phyloP scores from a whole-genome alignment of 2,113 vertebrate genomes.

The Lampris megalopsis region DNA sequence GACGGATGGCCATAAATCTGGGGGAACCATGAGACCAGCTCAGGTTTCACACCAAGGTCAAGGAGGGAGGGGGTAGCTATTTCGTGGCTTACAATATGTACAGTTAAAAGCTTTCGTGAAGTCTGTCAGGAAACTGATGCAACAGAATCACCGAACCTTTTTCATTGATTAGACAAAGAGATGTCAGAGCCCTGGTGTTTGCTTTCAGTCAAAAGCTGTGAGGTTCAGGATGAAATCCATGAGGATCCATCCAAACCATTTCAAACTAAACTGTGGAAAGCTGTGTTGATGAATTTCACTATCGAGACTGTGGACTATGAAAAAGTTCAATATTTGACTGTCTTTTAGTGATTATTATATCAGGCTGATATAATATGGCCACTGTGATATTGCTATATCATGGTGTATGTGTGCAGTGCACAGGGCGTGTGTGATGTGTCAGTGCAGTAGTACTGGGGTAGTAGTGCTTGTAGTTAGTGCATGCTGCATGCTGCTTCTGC shows the following conservation, averaged over 20 bases:
- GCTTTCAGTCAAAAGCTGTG: neutral
- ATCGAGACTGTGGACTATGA: no score
- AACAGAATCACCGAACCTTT: neutral
- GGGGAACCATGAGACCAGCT: neutral
- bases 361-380: no score
- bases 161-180: neutral
- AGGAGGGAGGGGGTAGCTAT: slow-evolving; percentile 4
- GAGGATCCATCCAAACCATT: neutral
- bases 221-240: neutral
- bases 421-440: no score
- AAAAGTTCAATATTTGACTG: no score
- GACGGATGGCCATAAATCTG: slow-evolving; percentile 6
- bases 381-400: no score
- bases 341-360: no score
- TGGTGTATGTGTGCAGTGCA: no score
- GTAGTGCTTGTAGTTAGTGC: no score
- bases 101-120: neutral
- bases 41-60: neutral
- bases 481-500: no score
- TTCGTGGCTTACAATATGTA: neutral
- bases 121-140: neutral
- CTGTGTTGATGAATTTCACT: neutral
- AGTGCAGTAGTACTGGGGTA: no score
- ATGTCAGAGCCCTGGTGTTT: neutral
- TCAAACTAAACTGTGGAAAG: neutral